A percentile compares a stretch with the other conserved stretches of the same genome.
Evolutionary conservation across 2,113 vertebrate species (phyloP).

Genomic region (Nothocercus julius): DNA sequence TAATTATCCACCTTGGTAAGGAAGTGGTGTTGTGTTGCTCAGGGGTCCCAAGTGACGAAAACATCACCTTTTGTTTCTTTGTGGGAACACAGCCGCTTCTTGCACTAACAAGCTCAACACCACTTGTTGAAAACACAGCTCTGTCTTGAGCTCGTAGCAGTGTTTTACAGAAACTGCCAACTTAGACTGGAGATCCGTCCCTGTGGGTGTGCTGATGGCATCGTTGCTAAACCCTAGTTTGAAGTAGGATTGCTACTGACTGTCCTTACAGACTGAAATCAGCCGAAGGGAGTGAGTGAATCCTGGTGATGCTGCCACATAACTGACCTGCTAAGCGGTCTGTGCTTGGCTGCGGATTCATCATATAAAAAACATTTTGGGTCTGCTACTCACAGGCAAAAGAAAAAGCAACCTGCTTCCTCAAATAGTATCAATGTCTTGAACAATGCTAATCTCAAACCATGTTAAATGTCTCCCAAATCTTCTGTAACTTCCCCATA

Average conservation of each 20-base stretch:
- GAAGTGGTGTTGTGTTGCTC: neutral
- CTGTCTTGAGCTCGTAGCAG: neutral
- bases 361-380: neutral
- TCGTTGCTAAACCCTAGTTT: neutral
- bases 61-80: neutral
- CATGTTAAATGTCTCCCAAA: neutral
- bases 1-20: neutral
- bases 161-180: neutral
- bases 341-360: neutral
- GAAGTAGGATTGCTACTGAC: neutral
- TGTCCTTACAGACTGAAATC: neutral
- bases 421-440: neutral
- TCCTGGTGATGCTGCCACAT: neutral
- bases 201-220: neutral
- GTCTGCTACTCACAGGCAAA: neutral
- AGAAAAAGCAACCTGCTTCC: neutral
- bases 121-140: rapidly evolving
- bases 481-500: neutral
- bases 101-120: neutral
- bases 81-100: neutral
- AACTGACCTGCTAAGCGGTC: neutral
- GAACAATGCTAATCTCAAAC: neutral
- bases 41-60: neutral
- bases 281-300: neutral
- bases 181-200: neutral